Base-by-base conservation (phyloP, 53 echinoderm and acorn worm genomes). In the Antedon mediterranea region DNA sequence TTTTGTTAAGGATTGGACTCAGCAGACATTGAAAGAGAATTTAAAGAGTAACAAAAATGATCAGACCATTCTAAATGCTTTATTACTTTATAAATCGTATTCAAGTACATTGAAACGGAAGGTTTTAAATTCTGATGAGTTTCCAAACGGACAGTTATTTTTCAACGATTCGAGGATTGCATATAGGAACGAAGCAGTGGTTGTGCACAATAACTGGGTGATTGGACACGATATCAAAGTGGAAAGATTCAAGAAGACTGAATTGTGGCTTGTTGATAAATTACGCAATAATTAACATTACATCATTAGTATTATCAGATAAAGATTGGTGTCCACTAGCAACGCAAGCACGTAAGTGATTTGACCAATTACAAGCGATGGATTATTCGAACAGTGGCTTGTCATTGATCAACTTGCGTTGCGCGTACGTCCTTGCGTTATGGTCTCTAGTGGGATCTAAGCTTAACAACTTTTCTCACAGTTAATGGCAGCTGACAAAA, bases 141-240 rank as follows among this genome's bases (percentile, higher is more conserved):
- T 90, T 71, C 82, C 82, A 4, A 87, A 82, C 30, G 90, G 90
- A 33, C 72, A 41, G 32, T 28, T 82, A 28, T 90, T 79, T 34
- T 90, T 90, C 43, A 74, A 90, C 71, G 81, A 85, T 0, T 73
- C 77, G 20, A 87, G 82, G 87, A 33, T 84, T 20, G 79, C 26
- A 73, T 44, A 87, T 33, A 72, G 77, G 30, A 27, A 87, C 11
- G 42, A 78, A n/a, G 87, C 83, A 0, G 82, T 84, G 32, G 82
- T 90, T 28, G 82, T 90, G 27, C 90, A 90, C 34, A 90, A 90
- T 71, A 90, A 90, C 72, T 90, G 87, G 87, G 82, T 87, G 30
- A 34, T 84, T 18, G 90, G 90, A 33, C 86, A 90, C 72, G 90
- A 90, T 81, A 31, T 79, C 1, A 90, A 90, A 43, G 79, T 87